A percentile compares a stretch with the other conserved stretches of the same genome.
phyloP scores from a whole-genome alignment of 2,888 invertebrate species.

The Girardia tigrina region DNA sequence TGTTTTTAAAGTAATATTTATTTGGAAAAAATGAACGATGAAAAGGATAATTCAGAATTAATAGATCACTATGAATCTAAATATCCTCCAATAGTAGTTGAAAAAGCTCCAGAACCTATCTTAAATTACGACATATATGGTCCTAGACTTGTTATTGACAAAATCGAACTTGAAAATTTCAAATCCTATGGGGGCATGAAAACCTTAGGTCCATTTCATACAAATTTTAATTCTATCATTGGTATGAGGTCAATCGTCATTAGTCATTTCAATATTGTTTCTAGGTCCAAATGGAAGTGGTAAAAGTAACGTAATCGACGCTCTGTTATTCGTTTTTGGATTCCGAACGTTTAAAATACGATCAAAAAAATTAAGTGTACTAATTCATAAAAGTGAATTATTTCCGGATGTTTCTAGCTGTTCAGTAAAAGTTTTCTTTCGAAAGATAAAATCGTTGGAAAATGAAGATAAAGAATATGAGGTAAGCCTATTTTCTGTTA shows the following conservation, averaged over 20 bases:
- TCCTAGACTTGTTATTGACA: slow-evolving; percentile 71
- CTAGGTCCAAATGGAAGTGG: slow-evolving; percentile 91
- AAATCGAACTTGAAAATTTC: slow-evolving; percentile 80
- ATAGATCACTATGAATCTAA: not conserved
- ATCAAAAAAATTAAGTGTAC: slow-evolving; percentile 77
- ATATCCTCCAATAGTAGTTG: slow-evolving; percentile 43
- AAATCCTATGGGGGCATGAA: slow-evolving; percentile 82
- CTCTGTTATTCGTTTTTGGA: slow-evolving; percentile 96
- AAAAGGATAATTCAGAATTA: not conserved
- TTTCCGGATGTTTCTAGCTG: slow-evolving; percentile 64
- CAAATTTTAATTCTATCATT: slow-evolving; percentile 47
- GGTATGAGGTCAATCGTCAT: slow-evolving; percentile 19
- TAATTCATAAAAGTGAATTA: slow-evolving; percentile 77
- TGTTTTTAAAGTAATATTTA: too few species aligned
- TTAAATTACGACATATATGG: slow-evolving; percentile 61
- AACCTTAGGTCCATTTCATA: slow-evolving; percentile 79
- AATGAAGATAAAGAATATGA: slow-evolving; percentile 59
- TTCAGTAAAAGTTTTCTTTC: slow-evolving; percentile 76
- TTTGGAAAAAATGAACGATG: too few species aligned
- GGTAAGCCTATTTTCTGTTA: slow-evolving; percentile 39
- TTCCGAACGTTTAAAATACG: slow-evolving; percentile 85
- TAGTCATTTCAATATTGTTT: not conserved
- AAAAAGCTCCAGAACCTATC: slow-evolving; percentile 43
- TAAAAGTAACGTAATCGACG: slow-evolving; percentile 95
- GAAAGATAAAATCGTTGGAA: slow-evolving; percentile 51